These are phyloP conservation scores for Anodontia alba DNA, from an alignment of 2,888 invertebrate species.

Conservation along the genomic window DNA sequence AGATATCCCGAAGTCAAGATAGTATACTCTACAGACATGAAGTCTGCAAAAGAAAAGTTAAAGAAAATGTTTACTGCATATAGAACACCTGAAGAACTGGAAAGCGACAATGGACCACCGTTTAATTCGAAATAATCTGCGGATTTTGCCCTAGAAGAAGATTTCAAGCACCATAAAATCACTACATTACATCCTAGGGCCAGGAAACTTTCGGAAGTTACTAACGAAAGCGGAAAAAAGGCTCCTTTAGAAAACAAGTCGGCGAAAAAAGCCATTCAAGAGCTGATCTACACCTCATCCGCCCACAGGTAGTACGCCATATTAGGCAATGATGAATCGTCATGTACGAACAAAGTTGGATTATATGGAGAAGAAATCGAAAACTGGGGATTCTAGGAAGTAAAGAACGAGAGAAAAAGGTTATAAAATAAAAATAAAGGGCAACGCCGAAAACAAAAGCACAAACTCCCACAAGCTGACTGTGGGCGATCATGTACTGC, in stretches of 20 bases:
- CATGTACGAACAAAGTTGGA: too few species aligned
- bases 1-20: not conserved
- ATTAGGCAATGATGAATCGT: too few species aligned
- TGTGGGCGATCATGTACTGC: too few species aligned
- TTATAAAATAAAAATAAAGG: too few species aligned
- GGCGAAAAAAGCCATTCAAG: not conserved
- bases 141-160: not conserved
- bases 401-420: too few species aligned
- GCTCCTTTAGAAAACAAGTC: not conserved
- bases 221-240: not conserved
- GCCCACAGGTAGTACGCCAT: not conserved
- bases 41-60: not conserved
- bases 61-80: not conserved
- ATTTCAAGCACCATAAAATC: not conserved
- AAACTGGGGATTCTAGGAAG: too few species aligned
- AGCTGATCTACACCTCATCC: not conserved
- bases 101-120: not conserved
- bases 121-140: not conserved
- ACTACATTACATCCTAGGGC: not conserved
- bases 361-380: too few species aligned
- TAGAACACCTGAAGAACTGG: not conserved
- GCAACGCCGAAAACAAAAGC: too few species aligned
- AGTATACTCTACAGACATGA: not conserved
- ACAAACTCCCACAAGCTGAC: too few species aligned
- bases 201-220: not conserved